These are phyloP conservation scores for Atta colombica DNA, from an alignment of 1,140 invertebrate genomes.

Conservation along the genomic window DNA sequence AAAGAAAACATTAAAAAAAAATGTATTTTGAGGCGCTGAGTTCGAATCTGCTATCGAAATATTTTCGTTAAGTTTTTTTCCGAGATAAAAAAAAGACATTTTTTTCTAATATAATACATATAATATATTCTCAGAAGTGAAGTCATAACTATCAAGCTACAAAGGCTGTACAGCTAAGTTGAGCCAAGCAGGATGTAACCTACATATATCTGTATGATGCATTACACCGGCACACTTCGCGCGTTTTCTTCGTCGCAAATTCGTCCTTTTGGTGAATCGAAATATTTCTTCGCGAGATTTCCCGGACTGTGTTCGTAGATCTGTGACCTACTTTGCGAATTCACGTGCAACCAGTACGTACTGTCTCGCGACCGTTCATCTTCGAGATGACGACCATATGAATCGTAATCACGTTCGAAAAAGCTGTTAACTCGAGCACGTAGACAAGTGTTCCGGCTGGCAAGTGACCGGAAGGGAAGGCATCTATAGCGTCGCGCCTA, in stretches of 20 bases:
- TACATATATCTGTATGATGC: constrained; percentile 41
- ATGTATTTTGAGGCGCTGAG: no score
- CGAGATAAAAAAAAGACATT: no score
- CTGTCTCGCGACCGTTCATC: constrained; percentile 53
- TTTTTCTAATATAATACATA: no score
- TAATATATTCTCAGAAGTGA: neutral
- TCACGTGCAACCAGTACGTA: constrained; percentile 37
- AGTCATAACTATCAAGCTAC: neutral
- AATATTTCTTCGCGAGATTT: constrained; percentile 39
- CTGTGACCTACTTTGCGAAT: constrained; percentile 50
- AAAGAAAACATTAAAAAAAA: no score
- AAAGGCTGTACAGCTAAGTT: neutral
- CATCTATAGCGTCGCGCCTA: constrained; percentile 36
- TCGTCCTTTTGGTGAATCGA: constrained; percentile 18
- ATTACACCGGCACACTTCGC: constrained; percentile 21
- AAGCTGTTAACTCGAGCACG: constrained; percentile 54
- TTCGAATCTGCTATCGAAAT: no score
- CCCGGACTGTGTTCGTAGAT: neutral
- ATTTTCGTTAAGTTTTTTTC: no score
- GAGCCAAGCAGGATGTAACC: constrained; percentile 31
- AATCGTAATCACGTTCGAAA: constrained; percentile 73
- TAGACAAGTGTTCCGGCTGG: neutral
- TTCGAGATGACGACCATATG: constrained; percentile 64
- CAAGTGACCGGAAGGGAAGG: constrained; percentile 33
- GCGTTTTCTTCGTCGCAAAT: constrained; percentile 17